A percentile compares a stretch with the other conserved stretches of the same genome.
Conservation (phyloP, 2,888 invertebrate species). For the Omphaloscelis lunosa region DNA sequence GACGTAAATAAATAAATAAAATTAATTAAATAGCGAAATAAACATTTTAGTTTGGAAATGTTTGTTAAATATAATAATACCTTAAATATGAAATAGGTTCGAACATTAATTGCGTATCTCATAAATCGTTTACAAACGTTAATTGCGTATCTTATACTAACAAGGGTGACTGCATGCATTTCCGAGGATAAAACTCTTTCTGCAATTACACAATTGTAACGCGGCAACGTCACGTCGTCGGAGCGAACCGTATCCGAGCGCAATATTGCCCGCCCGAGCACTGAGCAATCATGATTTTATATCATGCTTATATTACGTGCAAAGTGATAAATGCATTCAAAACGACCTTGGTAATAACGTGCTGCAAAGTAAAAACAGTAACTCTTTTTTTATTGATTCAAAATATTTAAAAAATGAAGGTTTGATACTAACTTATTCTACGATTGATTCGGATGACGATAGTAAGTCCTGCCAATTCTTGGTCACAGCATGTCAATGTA, state of each 20-base stretch:
- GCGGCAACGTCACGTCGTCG: not conserved
- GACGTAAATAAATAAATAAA: too few species aligned
- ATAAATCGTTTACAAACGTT: not conserved
- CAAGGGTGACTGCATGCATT: slow-evolving; percentile 19
- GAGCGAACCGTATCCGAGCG: slow-evolving; percentile 12
- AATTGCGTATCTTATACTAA: slow-evolving; percentile 9
- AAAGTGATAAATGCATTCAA: slow-evolving; percentile 35
- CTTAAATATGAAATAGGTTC: not conserved
- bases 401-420: not conserved
- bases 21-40: not conserved
- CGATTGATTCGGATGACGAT: not conserved
- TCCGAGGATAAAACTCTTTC: slow-evolving; percentile 21
- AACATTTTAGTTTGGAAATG: not conserved
- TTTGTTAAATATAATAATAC: not conserved
- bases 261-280: slow-evolving; percentile 33
- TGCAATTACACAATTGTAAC: slow-evolving; percentile 42
- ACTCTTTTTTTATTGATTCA: too few species aligned
- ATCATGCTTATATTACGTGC: slow-evolving; percentile 17
- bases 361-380: not conserved
- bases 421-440: not conserved
- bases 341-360: not conserved
- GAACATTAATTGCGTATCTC: not conserved
- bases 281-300: slow-evolving; percentile 40
- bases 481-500: not conserved
- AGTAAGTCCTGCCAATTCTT: too few species aligned